Percentiles rank a stretch among this genome's conserved stretches.
phyloP scores from a whole-genome alignment of 2,888 invertebrate genomes.

The Platycheirus albimanus region DNA sequence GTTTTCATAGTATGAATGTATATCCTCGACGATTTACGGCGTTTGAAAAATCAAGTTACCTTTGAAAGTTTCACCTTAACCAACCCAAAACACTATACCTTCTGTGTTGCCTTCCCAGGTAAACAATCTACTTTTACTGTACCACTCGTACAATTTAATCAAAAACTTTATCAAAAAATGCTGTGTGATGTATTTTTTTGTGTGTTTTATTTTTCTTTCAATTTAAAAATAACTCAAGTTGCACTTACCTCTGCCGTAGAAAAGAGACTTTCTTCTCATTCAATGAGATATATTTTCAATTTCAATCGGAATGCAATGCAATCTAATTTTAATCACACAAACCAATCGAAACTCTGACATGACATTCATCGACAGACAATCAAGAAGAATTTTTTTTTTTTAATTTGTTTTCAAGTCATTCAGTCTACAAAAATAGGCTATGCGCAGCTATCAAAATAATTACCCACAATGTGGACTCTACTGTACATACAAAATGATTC shows the following conservation, averaged over 20 bases:
- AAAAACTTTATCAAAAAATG: no score
- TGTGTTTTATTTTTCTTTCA: conserved; percentile 13
- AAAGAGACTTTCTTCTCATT: conserved; percentile 26
- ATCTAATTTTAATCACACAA: conserved; percentile 62
- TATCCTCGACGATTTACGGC: no score
- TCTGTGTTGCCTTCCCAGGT: no score
- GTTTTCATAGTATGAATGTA: no score
- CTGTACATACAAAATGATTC: conserved; percentile 18
- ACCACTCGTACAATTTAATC: no score
- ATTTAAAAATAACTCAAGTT: conserved; percentile 48
- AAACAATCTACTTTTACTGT: no score
- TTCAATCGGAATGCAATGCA: conserved; percentile 67
- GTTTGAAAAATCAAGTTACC: no score
- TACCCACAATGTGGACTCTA: conserved; percentile 1
- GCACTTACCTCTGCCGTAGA: conserved; percentile 37
- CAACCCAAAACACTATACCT: no score
- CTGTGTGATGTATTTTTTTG: no score
- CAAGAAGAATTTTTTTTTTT: conserved; percentile 19
- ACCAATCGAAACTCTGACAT: conserved; percentile 54
- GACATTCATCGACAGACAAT: conserved; percentile 68
- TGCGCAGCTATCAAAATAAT: conserved; percentile 7
- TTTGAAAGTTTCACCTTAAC: no score
- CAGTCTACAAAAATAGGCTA: conserved; percentile 36
- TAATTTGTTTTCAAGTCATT: conserved; percentile 13
- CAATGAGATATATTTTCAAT: conserved; percentile 55